Evolutionary conservation across 2,113 vertebrate genomes (phyloP).

Genomic region (Ailuropoda melanoleuca): DNA sequence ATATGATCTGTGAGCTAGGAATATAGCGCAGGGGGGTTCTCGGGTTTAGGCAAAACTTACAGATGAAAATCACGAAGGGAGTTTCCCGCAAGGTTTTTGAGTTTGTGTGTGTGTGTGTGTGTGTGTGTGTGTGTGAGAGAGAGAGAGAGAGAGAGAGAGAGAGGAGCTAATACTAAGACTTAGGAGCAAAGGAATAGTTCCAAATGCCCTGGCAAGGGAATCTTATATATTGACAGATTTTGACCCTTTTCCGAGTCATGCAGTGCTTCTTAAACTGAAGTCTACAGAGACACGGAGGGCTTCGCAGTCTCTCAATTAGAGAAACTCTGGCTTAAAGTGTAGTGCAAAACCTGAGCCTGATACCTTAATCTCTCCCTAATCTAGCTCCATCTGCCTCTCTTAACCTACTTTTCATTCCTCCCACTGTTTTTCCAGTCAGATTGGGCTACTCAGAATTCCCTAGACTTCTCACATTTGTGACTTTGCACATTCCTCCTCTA

Average conservation of each 20-base stretch:
- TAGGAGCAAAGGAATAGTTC: background rate
- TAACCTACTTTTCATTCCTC: conserved; percentile 13
- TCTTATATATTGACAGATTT: background rate
- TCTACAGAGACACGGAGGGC: background rate
- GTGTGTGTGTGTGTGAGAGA: background rate
- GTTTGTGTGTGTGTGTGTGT: background rate
- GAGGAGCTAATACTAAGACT: background rate
- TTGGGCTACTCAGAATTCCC: background rate
- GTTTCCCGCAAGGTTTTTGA: background rate
- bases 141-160: background rate
- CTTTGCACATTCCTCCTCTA: background rate
- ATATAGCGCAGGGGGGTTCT: background rate
- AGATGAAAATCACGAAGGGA: background rate
- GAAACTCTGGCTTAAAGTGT: background rate
- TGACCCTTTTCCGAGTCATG: background rate
- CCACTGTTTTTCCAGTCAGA: background rate
- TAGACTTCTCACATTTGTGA: background rate
- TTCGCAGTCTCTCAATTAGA: background rate
- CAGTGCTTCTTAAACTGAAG: background rate
- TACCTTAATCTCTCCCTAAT: background rate
- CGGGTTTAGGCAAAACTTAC: background rate
- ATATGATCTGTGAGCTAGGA: background rate
- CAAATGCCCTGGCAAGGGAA: background rate
- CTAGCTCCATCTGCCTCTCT: background rate
- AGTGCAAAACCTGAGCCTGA: background rate